Evolutionary conservation across 2,113 vertebrate genomes (phyloP), one percentile per base, ranked within the genome.

Genomic region (Agelaius phoeniceus): DNA sequence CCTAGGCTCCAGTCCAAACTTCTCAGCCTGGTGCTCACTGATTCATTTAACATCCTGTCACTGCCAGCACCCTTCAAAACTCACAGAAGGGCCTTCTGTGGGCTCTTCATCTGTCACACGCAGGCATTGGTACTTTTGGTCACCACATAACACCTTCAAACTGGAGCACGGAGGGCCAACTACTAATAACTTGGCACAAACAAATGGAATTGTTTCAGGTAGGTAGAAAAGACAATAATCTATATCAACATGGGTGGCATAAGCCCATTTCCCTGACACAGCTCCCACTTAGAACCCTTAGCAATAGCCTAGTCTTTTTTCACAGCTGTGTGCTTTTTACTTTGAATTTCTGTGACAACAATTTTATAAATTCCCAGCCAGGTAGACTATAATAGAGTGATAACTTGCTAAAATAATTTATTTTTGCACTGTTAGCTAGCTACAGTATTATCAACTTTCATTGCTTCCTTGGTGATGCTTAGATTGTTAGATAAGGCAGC

Each of bases 141-240:
- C n/a, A 24, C 35, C 48, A 37, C 9, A 0, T 2, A 52, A 51
- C 20, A 6, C 37, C 48, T 61, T 30, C 24, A 61, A 26, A 69
- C 7, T 26, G 30, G 11, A 68, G 16, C 54, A 68, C 0, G 0
- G 33, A 57, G 28, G 11, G 12, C 57, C 31, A 66, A 30, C 30
- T 61, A 6, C 27, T 37, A 8, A 30, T 35, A 41, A 12, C 44
- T 51, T 30, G 18, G 31, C 37, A 58, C 26, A 79, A 79, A 61
- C 3, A 66, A 37, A 73, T 17, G 10, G 8, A 58, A 46, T 65
- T 68, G 31, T 54, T 79, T 83, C 37, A 66, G 39, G 18, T 24
- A 61, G 27, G 11, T 55, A 31, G 31, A 55, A 55, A 55, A 21
- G 54, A 66, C 49, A 48, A 78, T 33, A 7, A 78, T 26, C 46